Conservation (phyloP, 2,113 vertebrate genomes). For the Chitala chitala region DNA sequence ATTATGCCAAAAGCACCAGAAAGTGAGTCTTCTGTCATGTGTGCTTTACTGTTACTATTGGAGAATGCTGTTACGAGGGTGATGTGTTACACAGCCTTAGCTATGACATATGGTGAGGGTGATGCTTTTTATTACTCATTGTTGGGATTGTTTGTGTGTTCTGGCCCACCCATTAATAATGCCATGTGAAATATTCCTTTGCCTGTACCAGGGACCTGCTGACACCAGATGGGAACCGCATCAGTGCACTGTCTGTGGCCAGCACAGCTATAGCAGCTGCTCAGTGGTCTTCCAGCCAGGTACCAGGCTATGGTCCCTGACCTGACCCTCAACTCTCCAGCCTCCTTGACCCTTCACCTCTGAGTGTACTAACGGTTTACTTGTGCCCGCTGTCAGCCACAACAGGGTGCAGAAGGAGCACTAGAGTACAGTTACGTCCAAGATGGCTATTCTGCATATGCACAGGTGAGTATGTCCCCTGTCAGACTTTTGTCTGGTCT, state of each 20-base stretch:
- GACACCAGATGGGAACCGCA: constrained; percentile 87
- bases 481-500: not conserved
- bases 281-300: constrained; percentile 98
- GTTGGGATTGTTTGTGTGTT: too few species aligned
- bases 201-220: constrained; percentile 76
- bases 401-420: constrained; percentile 74
- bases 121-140: too few species aligned
- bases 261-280: constrained; percentile 97
- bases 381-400: constrained; percentile 60
- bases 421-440: constrained; percentile 84
- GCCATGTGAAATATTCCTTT: not conserved
- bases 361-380: not conserved
- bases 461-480: constrained; percentile 67
- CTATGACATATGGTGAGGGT: too few species aligned
- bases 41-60: too few species aligned
- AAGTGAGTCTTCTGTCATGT: constrained; percentile 71
- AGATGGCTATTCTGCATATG: constrained; percentile 76
- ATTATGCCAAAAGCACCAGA: constrained; percentile 96
- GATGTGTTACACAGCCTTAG: too few species aligned
- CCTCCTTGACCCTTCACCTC: not conserved
- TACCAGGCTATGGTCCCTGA: constrained; percentile 40
- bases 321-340: not conserved
- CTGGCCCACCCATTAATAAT: too few species aligned
- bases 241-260: constrained; percentile 95
- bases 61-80: too few species aligned